Evolutionary conservation across 2,113 vertebrate genomes (phyloP), one percentile per base, ranked within the genome.

Genomic region (Notarius quadriscutis): DNA sequence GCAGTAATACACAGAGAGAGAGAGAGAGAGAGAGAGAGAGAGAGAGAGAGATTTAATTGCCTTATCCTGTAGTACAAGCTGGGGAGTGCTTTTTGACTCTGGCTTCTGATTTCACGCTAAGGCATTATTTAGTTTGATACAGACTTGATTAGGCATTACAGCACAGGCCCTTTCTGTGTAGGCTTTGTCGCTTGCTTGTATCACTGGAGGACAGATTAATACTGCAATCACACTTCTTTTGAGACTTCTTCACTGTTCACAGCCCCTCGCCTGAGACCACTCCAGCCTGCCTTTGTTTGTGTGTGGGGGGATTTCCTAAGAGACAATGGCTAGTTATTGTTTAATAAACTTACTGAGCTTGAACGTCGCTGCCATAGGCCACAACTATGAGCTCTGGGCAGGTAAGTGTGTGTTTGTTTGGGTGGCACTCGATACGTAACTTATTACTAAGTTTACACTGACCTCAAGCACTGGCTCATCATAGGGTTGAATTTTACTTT

Each of bases 121-220:
- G 89, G 92, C 94, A 94, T 95, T 94, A 95, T 94, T 95, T 94
- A 92, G 93, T 93, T 94, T 94, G 93, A 94, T 95, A 93, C 93
- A 93, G 93, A 95, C 93, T 94, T 94, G 94, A 95, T 95, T 94
- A 95, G 94, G 93, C 93, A 92, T 94, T 93, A 91, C 85, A 90
- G 86, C 86, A 82, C 75, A 58, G 84, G 86, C 87, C 88, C 81
- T 79, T 82, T 89, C 84, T 86, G 77, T 79, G 84, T 77, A 63
- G 91, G 92, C 92, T 95, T 93, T 93, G 91, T 90, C 92, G 92
- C 87, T 89, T 48, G 87, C 87, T 83, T 63, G 89, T 89, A 88
- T 92, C 90, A 91, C 93, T 91, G 89, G 93, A 91, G 93, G 92
- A 94, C 93, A 95, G 94, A 95, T 95, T 94, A 95, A 93, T 92